Evolutionary conservation across 2,797 vertebrate species (phyloP).

Genomic region (Pyrocephalus nanus): DNA sequence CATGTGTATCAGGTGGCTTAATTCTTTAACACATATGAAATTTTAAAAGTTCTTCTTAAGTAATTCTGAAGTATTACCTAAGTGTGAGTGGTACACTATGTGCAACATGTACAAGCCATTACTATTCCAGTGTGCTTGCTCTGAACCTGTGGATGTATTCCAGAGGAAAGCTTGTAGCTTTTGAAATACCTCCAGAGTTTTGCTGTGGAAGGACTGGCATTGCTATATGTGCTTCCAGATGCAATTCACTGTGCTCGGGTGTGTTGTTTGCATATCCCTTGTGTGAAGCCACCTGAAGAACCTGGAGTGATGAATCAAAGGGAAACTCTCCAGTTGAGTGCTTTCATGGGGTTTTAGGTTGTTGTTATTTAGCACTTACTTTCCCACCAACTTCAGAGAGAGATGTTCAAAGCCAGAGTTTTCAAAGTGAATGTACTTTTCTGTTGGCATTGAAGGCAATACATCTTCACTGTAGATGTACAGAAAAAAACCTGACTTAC

Average conservation of each 20-base stretch:
- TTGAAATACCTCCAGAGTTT: neutral
- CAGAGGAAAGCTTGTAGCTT: neutral
- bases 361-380: neutral
- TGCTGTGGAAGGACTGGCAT: neutral
- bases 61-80: neutral
- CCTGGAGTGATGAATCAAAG: neutral
- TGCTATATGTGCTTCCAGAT: neutral
- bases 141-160: neutral
- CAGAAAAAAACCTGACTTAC: neutral
- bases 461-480: accelerated
- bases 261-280: neutral
- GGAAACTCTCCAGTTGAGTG: neutral
- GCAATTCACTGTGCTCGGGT: neutral
- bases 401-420: neutral
- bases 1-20: neutral
- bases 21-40: neutral
- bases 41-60: neutral
- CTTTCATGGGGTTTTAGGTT: neutral
- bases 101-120: neutral
- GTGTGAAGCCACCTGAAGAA: neutral
- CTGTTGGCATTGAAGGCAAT: neutral
- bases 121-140: neutral
- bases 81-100: neutral
- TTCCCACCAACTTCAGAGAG: neutral
- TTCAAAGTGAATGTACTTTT: neutral